phyloP scores from a whole-genome alignment of 2,888 invertebrate species.

The Archips xylosteana region DNA sequence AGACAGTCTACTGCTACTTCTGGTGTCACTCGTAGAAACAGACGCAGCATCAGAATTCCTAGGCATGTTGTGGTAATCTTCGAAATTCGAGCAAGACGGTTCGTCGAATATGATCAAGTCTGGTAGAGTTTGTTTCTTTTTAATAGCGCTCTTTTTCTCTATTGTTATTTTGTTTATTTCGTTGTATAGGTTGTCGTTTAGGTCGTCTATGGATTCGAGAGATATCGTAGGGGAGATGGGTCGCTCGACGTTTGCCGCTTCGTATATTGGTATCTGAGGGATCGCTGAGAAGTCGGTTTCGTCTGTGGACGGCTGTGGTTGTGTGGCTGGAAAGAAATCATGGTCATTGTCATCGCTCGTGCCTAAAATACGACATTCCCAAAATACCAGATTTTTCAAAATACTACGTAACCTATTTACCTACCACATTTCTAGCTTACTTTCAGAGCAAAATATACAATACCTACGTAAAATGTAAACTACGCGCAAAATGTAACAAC shows the following conservation, averaged over 20 bases:
- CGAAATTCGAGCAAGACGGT: conserved; percentile 72
- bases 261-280: conserved; percentile 77
- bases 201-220: conserved; percentile 68
- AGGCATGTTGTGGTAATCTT: conserved; percentile 72
- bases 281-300: conserved; percentile 63
- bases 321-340: conserved; percentile 40
- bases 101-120: conserved; percentile 76
- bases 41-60: conserved; percentile 47
- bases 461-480: no score
- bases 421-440: no score
- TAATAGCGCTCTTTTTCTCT: conserved; percentile 62
- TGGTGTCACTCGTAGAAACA: conserved; percentile 43
- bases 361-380: no score
- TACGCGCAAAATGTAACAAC: no score
- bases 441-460: no score
- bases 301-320: conserved; percentile 48
- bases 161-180: conserved; percentile 70
- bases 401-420: no score
- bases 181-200: conserved; percentile 72
- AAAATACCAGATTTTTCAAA: no score
- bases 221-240: conserved; percentile 40
- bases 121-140: conserved; percentile 63
- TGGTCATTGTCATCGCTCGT: no score
- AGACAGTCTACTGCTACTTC: conserved; percentile 58
- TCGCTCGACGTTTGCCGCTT: conserved; percentile 70